phyloP scores from a whole-genome alignment of 1,140 invertebrate genomes.

The Drosophila ambigua region DNA sequence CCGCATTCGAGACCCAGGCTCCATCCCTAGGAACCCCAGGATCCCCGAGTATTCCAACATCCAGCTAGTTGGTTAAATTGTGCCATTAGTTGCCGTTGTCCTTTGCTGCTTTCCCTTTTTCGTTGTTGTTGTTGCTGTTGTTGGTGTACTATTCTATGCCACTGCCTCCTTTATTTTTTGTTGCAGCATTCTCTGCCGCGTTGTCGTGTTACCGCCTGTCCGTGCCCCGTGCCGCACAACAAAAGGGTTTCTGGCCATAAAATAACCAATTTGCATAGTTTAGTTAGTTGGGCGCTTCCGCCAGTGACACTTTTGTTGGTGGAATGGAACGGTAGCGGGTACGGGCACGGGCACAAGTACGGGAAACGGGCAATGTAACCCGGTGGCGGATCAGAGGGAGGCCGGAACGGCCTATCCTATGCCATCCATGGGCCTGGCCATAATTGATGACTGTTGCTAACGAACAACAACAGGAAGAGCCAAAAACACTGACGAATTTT shows the following conservation, averaged over 20 bases:
- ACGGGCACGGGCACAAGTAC: slow-evolving; percentile 15
- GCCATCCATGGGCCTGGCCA: slow-evolving; percentile 45
- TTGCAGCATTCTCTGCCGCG: slow-evolving; percentile 49
- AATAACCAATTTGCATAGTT: slow-evolving; percentile 82
- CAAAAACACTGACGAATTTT: slow-evolving; percentile 54
- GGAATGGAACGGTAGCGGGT: not conserved
- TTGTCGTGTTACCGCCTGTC: slow-evolving; percentile 51
- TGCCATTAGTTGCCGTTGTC: slow-evolving; percentile 73
- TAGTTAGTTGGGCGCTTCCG: slow-evolving; percentile 80
- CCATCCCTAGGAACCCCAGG: slow-evolving; percentile 4
- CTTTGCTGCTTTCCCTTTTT: slow-evolving; percentile 58
- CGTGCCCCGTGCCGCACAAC: slow-evolving; percentile 31
- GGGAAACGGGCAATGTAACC: slow-evolving; percentile 10
- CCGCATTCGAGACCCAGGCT: slow-evolving; percentile 14
- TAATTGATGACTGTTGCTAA: slow-evolving; percentile 78
- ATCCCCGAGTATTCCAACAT: slow-evolving; percentile 35
- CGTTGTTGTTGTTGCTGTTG: slow-evolving; percentile 21
- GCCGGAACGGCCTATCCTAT: slow-evolving; percentile 25
- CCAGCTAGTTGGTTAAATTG: slow-evolving; percentile 76
- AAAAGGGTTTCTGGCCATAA: slow-evolving; percentile 69
- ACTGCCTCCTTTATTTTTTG: slow-evolving; percentile 24
- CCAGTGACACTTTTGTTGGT: slow-evolving; percentile 62
- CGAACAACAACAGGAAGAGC: slow-evolving; percentile 55
- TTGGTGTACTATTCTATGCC: slow-evolving; percentile 28
- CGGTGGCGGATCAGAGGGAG: slow-evolving; percentile 11